Conservation (phyloP, 1,140 invertebrate species). For the Drosophila nigromelanica region DNA sequence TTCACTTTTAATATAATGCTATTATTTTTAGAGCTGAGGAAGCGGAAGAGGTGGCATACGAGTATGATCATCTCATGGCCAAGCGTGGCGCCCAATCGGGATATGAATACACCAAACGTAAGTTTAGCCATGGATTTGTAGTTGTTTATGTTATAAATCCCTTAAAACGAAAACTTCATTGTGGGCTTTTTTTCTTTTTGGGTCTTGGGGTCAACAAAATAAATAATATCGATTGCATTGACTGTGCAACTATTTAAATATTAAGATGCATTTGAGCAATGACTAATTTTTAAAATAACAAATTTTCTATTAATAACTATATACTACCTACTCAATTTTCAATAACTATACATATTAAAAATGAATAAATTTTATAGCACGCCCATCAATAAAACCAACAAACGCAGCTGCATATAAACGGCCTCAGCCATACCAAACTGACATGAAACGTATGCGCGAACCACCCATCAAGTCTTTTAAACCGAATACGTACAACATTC, state of each 20-base stretch:
- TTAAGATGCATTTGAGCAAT: conserved; percentile 17
- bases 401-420: conserved; percentile 78
- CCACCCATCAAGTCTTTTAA: conserved; percentile 76
- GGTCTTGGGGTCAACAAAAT: conserved; percentile 19
- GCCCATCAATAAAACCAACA: conserved; percentile 80
- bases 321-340: conserved; percentile 24
- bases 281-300: conserved; percentile 35
- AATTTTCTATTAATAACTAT: conserved; percentile 47
- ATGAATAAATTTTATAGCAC: conserved; percentile 80
- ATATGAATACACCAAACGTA: conserved; percentile 76
- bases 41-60: conserved; percentile 66
- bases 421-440: conserved; percentile 73
- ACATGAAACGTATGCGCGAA: conserved; percentile 80
- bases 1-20: neutral
- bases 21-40: conserved; percentile 66
- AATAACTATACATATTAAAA: conserved; percentile 53
- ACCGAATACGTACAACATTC: conserved; percentile 73
- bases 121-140: conserved; percentile 36
- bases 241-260: conserved; percentile 14
- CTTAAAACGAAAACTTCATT: neutral
- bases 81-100: conserved; percentile 59
- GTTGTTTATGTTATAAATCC: neutral
- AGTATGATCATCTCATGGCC: conserved; percentile 69
- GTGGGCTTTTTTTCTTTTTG: conserved; percentile 2
- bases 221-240: conserved; percentile 31